Conservation (phyloP, 2,888 invertebrate genomes). For the Kuschelorhynchus macadamiae region DNA sequence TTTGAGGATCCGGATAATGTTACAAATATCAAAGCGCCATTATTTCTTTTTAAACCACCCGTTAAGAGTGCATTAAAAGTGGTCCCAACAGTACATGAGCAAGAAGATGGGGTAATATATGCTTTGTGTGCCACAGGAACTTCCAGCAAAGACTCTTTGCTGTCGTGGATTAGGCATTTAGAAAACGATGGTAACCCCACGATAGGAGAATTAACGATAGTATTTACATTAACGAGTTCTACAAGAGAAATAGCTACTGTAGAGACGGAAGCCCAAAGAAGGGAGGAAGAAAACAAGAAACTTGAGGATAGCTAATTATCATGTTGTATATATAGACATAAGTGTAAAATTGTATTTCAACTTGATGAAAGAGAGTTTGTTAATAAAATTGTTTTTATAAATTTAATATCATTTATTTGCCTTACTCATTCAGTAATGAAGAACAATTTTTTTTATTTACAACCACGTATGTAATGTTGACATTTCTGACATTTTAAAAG, state of each 20-base stretch:
- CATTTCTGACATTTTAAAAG: too few species aligned
- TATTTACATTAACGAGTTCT: slow-evolving; percentile 84
- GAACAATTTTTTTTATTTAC: too few species aligned
- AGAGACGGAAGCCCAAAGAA: slow-evolving; percentile 20
- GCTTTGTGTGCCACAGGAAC: slow-evolving; percentile 93
- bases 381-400: too few species aligned
- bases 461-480: too few species aligned
- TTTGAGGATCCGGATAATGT: slow-evolving; percentile 81
- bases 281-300: slow-evolving; percentile 26
- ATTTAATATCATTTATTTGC: background rate
- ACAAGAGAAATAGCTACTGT: slow-evolving; percentile 65
- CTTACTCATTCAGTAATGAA: too few species aligned
- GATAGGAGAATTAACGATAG: slow-evolving; percentile 82
- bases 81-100: slow-evolving; percentile 86
- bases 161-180: slow-evolving; percentile 91
- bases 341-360: slow-evolving; percentile 1
- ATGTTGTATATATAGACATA: background rate
- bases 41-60: slow-evolving; percentile 69
- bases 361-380: too few species aligned
- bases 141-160: slow-evolving; percentile 88
- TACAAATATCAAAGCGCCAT: slow-evolving; percentile 75
- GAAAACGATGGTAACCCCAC: slow-evolving; percentile 82
- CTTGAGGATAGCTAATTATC: slow-evolving; percentile 33
- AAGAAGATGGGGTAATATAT: slow-evolving; percentile 91
- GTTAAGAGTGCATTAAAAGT: slow-evolving; percentile 63